These are phyloP conservation scores for Indicator indicator DNA, from an alignment of 2,113 vertebrate species.

Conservation along the genomic window DNA sequence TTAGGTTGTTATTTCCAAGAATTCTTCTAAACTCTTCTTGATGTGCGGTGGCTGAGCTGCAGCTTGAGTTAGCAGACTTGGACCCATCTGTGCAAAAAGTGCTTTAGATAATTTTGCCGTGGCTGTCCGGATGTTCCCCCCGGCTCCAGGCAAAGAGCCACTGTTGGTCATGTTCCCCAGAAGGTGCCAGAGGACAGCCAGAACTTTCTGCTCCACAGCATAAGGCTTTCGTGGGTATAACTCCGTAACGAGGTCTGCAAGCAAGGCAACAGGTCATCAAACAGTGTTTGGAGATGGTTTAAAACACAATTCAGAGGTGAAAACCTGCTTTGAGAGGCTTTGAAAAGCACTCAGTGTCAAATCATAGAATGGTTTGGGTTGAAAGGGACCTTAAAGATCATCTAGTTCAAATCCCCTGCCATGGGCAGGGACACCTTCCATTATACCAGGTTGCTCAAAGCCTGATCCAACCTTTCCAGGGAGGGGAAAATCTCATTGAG, in stretches of 20 bases:
- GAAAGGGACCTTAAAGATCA: too few relatives aligned
- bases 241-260: slow-evolving; percentile 84
- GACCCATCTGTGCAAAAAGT: slow-evolving; percentile 87
- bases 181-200: slow-evolving; percentile 89
- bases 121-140: slow-evolving; percentile 81
- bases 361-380: too few relatives aligned
- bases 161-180: slow-evolving; percentile 83
- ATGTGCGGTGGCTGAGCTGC: slow-evolving; percentile 81
- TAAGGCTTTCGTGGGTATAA: slow-evolving; percentile 88
- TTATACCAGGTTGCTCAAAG: too few relatives aligned
- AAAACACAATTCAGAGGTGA: too few relatives aligned
- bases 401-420: too few relatives aligned
- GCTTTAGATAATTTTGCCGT: slow-evolving; percentile 83
- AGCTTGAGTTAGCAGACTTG: slow-evolving; percentile 76
- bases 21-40: slow-evolving; percentile 81
- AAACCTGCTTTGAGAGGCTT: background rate
- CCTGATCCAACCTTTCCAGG: too few relatives aligned
- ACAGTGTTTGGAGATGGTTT: rapidly evolving
- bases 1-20: slow-evolving; percentile 75
- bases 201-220: slow-evolving; percentile 88
- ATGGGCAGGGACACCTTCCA: too few relatives aligned
- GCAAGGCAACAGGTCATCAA: background rate
- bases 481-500: too few relatives aligned
- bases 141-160: slow-evolving; percentile 81
- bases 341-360: background rate